Percentiles rank a stretch among this genome's conserved stretches.
phyloP scores from a whole-genome alignment of 2,113 vertebrate genomes.

The Cercocebus atys region DNA sequence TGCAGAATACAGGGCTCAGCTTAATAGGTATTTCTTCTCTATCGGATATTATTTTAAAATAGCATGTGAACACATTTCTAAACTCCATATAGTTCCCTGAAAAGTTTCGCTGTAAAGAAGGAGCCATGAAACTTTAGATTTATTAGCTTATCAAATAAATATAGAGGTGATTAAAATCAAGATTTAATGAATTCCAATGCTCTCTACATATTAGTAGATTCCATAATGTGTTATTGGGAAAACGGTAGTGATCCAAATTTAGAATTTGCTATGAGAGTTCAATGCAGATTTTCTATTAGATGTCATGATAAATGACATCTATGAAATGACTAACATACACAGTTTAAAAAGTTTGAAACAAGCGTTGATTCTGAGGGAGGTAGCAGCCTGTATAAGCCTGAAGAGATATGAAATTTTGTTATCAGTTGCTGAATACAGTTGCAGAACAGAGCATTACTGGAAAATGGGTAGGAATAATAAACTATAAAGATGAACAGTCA shows the following conservation, averaged over 20 bases:
- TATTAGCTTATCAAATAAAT: neutral
- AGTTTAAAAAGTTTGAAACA: neutral
- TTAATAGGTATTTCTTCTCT: neutral
- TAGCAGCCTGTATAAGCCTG: neutral
- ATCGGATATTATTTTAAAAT: neutral
- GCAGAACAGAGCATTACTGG: neutral
- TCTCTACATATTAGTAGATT: neutral
- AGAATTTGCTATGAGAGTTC: neutral
- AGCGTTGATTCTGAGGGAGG: neutral
- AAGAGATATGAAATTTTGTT: neutral
- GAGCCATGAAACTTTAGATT: neutral
- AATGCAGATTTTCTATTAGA: neutral
- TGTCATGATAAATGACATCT: neutral
- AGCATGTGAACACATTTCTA: neutral
- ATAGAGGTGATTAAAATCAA: conserved; percentile 19
- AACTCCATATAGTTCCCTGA: neutral
- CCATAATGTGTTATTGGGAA: neutral
- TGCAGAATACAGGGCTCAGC: neutral
- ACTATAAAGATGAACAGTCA: neutral
- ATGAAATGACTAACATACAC: neutral
- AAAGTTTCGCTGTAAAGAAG: neutral
- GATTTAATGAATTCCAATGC: neutral
- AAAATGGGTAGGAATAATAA: neutral
- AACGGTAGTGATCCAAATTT: neutral
- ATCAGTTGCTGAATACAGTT: neutral